Conservation (phyloP, 2,888 invertebrate species). For the Ormyrus labotus region DNA sequence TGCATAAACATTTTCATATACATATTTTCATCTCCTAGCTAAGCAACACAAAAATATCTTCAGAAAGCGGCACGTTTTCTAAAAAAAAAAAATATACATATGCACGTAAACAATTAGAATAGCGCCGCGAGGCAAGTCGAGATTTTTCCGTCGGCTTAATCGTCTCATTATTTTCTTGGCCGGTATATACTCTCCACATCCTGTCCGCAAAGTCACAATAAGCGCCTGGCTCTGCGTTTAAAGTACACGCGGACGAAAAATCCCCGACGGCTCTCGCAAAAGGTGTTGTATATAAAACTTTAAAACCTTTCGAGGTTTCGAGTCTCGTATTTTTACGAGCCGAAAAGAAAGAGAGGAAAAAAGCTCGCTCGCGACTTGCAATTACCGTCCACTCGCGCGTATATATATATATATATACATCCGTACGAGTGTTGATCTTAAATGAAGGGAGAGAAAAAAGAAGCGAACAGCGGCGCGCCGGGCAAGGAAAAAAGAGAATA, state of each 20-base stretch:
- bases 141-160: slow-evolving; percentile 36
- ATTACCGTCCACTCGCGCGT: slow-evolving; percentile 7
- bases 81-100: not conserved
- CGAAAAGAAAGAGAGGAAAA: not conserved
- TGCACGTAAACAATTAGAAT: not conserved
- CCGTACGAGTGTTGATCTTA: slow-evolving; percentile 10
- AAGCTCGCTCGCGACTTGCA: slow-evolving; percentile 15
- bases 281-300: slow-evolving; percentile 58
- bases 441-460: slow-evolving; percentile 7
- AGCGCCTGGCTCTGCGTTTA: not conserved
- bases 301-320: slow-evolving; percentile 56
- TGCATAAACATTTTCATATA: too few relatives aligned
- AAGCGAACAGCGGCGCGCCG: not conserved
- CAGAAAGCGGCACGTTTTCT: not conserved
- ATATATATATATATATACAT: too few relatives aligned
- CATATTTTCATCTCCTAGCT: too few relatives aligned
- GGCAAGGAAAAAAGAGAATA: not conserved
- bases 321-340: slow-evolving; percentile 67
- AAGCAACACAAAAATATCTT: too few relatives aligned
- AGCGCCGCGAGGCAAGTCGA: not conserved
- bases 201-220: not conserved
- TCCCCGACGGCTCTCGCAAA: slow-evolving; percentile 24
- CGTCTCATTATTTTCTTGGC: slow-evolving; percentile 63
- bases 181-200: slow-evolving; percentile 3
- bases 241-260: not conserved